Evolutionary conservation across 2,888 invertebrate species (phyloP).

Genomic region (Phymatocera aterrima): DNA sequence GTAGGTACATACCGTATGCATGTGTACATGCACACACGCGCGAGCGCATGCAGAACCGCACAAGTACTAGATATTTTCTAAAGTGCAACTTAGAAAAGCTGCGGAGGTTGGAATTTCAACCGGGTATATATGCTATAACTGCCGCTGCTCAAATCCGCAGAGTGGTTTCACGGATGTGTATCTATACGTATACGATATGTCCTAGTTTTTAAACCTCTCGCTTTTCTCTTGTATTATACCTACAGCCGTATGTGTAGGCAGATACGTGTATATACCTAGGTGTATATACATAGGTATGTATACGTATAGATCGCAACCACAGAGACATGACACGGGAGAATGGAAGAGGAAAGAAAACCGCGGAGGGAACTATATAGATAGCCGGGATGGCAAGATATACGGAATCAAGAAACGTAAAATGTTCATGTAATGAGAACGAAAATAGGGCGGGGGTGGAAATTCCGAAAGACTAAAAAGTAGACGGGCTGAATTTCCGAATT

Average conservation of each 20-base stretch:
- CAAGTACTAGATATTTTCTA: constrained; percentile 24
- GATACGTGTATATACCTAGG: background rate
- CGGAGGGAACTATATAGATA: too few species aligned
- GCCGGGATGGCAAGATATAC: too few species aligned
- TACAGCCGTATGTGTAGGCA: background rate
- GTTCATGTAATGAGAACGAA: too few species aligned
- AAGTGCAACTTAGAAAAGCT: constrained; percentile 24
- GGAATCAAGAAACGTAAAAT: too few species aligned
- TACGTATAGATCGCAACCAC: background rate
- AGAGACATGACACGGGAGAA: too few species aligned
- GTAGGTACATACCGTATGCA: background rate
- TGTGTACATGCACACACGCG: background rate
- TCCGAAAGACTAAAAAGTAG: too few species aligned
- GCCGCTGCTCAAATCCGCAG: background rate
- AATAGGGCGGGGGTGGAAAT: too few species aligned
- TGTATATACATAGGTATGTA: background rate
- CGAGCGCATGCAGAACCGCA: background rate
- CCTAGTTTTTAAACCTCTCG: constrained; percentile 16
- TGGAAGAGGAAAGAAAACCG: too few species aligned
- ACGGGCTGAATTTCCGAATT: too few species aligned
- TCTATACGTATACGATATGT: too few species aligned
- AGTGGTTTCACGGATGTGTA: constrained; percentile 22
- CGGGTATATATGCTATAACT: background rate
- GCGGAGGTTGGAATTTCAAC: constrained; percentile 5
- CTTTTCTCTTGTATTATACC: background rate